Conservation (phyloP, 2,113 vertebrate species). For the Calcarius ornatus region DNA sequence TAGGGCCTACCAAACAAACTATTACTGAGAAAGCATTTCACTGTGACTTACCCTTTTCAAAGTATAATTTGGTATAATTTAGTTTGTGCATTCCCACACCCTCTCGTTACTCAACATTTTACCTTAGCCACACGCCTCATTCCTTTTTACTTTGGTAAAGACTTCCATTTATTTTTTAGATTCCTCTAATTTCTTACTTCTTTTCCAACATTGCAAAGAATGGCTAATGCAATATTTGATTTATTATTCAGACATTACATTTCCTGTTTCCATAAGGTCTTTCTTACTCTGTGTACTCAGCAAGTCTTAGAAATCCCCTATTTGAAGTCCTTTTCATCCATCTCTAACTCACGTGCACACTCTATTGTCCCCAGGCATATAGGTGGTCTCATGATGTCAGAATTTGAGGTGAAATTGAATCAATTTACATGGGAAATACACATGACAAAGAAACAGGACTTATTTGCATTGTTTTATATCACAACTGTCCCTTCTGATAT, state of each 20-base stretch:
- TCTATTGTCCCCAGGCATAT: neutral
- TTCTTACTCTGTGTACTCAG: neutral
- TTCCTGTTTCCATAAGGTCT: neutral
- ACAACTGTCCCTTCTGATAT: neutral
- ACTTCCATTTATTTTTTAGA: neutral
- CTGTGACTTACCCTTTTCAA: neutral
- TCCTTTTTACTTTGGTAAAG: neutral
- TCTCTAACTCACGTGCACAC: neutral
- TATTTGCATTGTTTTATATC: neutral
- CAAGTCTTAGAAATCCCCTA: neutral
- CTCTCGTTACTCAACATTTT: neutral
- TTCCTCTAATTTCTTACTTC: neutral
- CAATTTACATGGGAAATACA: neutral
- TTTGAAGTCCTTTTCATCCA: neutral
- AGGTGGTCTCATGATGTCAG: neutral
- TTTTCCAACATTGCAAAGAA: neutral
- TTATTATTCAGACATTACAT: neutral
- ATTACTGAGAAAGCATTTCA: neutral
- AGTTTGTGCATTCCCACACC: neutral
- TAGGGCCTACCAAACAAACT: neutral
- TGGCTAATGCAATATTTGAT: neutral
- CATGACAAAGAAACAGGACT: neutral
- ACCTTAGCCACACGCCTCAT: neutral
- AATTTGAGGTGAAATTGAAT: neutral
- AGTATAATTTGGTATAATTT: neutral